Conservation (phyloP, 2,113 vertebrate genomes). For the Xenopus borealis region DNA sequence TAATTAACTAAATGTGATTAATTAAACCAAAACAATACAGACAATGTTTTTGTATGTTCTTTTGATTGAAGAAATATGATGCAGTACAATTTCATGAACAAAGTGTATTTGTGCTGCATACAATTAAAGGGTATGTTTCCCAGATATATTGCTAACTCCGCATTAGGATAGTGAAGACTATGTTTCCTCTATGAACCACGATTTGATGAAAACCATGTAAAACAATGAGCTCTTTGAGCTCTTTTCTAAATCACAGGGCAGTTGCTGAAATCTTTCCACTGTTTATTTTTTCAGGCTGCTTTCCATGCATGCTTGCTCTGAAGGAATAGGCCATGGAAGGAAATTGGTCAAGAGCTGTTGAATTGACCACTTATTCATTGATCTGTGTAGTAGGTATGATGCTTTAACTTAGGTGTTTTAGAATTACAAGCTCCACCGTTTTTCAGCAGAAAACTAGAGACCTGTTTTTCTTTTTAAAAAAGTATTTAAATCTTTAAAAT, state of each 20-base stretch:
- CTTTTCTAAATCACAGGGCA: slow-evolving; percentile 62
- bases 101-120: slow-evolving; percentile 45
- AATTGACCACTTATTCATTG: slow-evolving; percentile 63
- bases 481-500: too few species aligned
- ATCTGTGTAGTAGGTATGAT: slow-evolving; percentile 21
- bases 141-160: slow-evolving; percentile 35
- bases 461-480: too few species aligned
- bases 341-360: slow-evolving; percentile 58
- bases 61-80: slow-evolving; percentile 10
- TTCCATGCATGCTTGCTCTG: slow-evolving; percentile 67
- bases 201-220: slow-evolving; percentile 68
- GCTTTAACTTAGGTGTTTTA: not conserved
- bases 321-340: slow-evolving; percentile 59
- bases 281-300: slow-evolving; percentile 75
- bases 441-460: too few species aligned
- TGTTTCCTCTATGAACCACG: slow-evolving; percentile 60
- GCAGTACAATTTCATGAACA: slow-evolving; percentile 32
- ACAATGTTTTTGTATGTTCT: not conserved
- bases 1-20: slow-evolving; percentile 8
- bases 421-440: too few species aligned
- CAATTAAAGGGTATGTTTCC: slow-evolving; percentile 48
- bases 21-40: not conserved
- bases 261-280: slow-evolving; percentile 66
- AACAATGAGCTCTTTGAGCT: slow-evolving; percentile 77
- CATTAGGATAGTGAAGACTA: slow-evolving; percentile 44